phyloP scores from a whole-genome alignment of 2,113 vertebrate genomes.

The Trematomus loennbergii region DNA sequence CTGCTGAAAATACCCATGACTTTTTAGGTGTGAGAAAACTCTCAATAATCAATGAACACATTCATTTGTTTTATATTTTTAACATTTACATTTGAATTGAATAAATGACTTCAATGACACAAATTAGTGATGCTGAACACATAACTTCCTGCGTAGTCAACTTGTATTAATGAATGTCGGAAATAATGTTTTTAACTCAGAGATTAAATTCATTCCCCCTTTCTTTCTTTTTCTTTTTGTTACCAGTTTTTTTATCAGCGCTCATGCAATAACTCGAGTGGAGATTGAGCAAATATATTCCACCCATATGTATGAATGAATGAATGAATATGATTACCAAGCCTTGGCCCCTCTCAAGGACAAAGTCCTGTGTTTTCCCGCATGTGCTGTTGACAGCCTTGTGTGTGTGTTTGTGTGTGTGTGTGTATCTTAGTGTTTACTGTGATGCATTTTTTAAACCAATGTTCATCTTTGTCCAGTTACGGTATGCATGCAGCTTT shows the following conservation, averaged over 20 bases:
- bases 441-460: constrained; percentile 22
- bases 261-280: constrained; percentile 65
- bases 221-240: constrained; percentile 22
- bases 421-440: constrained; percentile 16
- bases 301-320: constrained; percentile 73
- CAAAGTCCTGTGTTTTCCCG: constrained; percentile 60
- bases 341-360: constrained; percentile 78
- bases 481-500: neutral
- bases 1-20: no score
- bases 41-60: neutral
- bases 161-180: constrained; percentile 41
- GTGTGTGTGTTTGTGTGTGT: constrained; percentile 16
- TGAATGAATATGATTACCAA: constrained; percentile 78
- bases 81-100: neutral
- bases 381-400: constrained; percentile 24
- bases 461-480: constrained; percentile 30
- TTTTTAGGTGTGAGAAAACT: neutral
- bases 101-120: constrained; percentile 1
- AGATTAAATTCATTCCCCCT: constrained; percentile 53
- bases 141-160: constrained; percentile 7
- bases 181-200: constrained; percentile 41
- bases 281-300: constrained; percentile 75
- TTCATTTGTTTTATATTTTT: neutral
- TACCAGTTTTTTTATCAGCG: constrained; percentile 64
- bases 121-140: constrained; percentile 31